These are phyloP conservation scores for Drosophila peninsularis DNA, from an alignment of 2,888 invertebrate genomes.

Conservation along the genomic window DNA sequence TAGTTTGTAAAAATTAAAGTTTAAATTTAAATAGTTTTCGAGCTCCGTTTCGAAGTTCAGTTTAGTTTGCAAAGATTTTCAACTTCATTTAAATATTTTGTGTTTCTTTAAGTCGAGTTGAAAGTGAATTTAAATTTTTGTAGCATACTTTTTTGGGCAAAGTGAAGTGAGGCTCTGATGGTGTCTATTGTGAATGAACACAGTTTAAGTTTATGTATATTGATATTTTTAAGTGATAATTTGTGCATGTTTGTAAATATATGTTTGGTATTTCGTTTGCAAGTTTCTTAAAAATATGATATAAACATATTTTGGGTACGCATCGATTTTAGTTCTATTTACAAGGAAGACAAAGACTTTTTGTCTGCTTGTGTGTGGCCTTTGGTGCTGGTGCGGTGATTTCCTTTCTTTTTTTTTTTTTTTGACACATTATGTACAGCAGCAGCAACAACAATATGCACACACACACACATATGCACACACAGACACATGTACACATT, in stretches of 20 bases:
- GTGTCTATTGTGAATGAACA: background rate
- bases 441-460: slow-evolving; percentile 26
- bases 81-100: background rate
- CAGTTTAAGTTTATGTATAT: background rate
- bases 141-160: slow-evolving; percentile 29
- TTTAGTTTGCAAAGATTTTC: background rate
- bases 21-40: background rate
- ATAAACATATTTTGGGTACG: background rate
- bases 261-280: background rate
- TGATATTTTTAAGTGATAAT: background rate
- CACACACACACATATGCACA: slow-evolving; percentile 20
- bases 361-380: slow-evolving; percentile 49
- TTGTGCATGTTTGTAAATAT: background rate
- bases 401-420: slow-evolving; percentile 9
- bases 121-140: slow-evolving; percentile 24
- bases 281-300: background rate
- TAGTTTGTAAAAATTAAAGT: background rate
- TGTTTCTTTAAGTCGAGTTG: background rate
- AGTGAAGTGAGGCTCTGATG: background rate
- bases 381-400: slow-evolving; percentile 17
- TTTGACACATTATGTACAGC: slow-evolving; percentile 65
- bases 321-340: slow-evolving; percentile 71
- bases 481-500: slow-evolving; percentile 16
- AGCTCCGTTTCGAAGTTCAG: background rate
- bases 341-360: slow-evolving; percentile 44